Conservation (phyloP, 2,113 vertebrate species). For the Nothoprocta perdicaria region DNA sequence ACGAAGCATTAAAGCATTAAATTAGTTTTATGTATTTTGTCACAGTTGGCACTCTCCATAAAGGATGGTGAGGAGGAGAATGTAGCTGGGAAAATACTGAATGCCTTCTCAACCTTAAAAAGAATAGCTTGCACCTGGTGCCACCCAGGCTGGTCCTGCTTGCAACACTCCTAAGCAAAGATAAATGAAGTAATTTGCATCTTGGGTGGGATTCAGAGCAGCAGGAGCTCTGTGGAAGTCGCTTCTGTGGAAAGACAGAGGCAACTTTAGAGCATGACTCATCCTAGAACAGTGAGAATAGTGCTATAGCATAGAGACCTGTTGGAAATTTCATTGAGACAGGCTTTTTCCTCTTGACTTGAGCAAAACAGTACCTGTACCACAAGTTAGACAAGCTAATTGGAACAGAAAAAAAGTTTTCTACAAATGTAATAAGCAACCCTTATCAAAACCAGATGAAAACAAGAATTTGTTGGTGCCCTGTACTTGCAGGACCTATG, state of each 20-base stretch:
- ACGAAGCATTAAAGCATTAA: constrained; percentile 63
- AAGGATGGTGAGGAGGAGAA: not conserved
- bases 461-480: not conserved
- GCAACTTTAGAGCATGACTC: not conserved
- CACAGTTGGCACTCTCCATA: constrained; percentile 30
- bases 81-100: not conserved
- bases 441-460: not conserved
- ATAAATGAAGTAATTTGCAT: not conserved
- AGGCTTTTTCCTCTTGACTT: not conserved
- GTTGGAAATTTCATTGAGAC: not conserved
- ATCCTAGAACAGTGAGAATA: not conserved
- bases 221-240: not conserved
- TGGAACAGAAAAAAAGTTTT: not conserved
- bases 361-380: not conserved
- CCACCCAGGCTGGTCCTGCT: not conserved
- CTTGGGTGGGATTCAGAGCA: not conserved
- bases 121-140: not conserved
- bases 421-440: not conserved
- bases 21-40: constrained; percentile 58
- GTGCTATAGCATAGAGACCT: not conserved
- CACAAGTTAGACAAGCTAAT: not conserved
- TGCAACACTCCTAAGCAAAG: not conserved
- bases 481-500: not conserved
- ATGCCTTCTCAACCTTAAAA: not conserved
- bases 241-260: not conserved